Conservation (phyloP, 1,140 invertebrate genomes). For the Heterodera carotae region DNA sequence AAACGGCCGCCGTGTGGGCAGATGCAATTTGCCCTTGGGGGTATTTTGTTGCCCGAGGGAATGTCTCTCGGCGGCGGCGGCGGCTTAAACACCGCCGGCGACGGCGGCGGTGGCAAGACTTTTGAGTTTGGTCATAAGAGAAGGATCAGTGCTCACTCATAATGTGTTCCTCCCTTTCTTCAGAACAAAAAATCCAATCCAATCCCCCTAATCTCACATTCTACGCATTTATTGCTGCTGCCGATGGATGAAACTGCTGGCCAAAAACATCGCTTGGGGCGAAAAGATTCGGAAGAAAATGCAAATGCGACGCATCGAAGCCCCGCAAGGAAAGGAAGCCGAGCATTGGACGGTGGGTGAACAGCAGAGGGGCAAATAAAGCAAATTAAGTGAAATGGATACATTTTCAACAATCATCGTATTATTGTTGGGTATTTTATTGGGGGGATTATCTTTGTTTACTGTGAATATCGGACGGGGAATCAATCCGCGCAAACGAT, state of each 20-base stretch:
- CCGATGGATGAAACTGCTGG: neutral
- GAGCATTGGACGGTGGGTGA: conserved; percentile 15
- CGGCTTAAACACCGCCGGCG: neutral
- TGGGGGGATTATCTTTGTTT: neutral
- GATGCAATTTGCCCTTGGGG: neutral
- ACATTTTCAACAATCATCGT: too few relatives aligned
- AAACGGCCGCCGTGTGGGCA: neutral
- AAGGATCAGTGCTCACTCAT: neutral
- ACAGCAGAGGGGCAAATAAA: too few relatives aligned
- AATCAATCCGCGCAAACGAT: too few relatives aligned
- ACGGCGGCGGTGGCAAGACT: too few relatives aligned
- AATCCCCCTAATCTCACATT: neutral
- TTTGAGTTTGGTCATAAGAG: neutral
- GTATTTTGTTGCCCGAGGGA: neutral
- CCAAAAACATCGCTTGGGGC: neutral
- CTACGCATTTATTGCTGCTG: neutral
- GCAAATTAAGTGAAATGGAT: too few relatives aligned
- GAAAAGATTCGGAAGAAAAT: conserved; percentile 17
- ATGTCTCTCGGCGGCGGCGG: neutral
- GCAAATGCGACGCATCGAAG: conserved; percentile 16
- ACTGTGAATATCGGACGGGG: neutral
- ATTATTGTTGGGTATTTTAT: neutral
- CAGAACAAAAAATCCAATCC: neutral
- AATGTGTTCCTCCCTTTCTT: neutral
- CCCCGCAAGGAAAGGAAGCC: neutral